phyloP scores from a whole-genome alignment of 2,797 vertebrate genomes.

The Oceanodroma leucorhoa region DNA sequence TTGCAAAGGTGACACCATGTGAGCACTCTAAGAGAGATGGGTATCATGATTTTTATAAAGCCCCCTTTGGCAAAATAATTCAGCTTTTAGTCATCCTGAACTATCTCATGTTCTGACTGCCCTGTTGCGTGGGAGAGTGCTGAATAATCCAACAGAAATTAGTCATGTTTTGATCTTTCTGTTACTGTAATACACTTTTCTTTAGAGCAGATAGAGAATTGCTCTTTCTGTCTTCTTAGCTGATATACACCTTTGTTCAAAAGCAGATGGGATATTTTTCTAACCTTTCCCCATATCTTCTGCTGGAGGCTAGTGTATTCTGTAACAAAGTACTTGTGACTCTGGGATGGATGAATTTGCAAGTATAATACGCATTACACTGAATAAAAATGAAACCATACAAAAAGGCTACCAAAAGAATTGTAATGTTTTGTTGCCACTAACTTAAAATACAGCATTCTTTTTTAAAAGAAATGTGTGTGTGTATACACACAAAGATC shows the following conservation, averaged over 20 bases:
- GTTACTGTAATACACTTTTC: not conserved
- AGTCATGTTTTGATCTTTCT: not conserved
- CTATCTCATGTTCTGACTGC: not conserved
- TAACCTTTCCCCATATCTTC: not conserved
- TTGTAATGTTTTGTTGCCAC: not conserved
- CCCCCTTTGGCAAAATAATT: not conserved
- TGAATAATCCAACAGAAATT: not conserved
- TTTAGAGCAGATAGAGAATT: not conserved
- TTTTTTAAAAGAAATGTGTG: not conserved
- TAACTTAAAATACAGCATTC: not conserved
- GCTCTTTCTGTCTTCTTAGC: not conserved
- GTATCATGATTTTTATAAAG: not conserved
- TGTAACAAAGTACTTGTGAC: not conserved
- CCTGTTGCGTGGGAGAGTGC: not conserved
- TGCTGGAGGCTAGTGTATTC: not conserved
- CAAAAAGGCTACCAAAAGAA: not conserved
- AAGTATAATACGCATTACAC: not conserved
- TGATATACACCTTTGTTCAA: not conserved
- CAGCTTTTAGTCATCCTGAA: not conserved
- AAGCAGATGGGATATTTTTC: not conserved
- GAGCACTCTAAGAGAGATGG: not conserved
- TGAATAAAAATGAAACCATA: not conserved
- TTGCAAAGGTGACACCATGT: not conserved
- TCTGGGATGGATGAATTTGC: not conserved
- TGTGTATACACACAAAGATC: not conserved